A percentile compares a stretch with the other conserved stretches of the same genome.
These are phyloP conservation scores for Philopedon plagiatum DNA, from an alignment of 2,888 invertebrate genomes.

Conservation along the genomic window DNA sequence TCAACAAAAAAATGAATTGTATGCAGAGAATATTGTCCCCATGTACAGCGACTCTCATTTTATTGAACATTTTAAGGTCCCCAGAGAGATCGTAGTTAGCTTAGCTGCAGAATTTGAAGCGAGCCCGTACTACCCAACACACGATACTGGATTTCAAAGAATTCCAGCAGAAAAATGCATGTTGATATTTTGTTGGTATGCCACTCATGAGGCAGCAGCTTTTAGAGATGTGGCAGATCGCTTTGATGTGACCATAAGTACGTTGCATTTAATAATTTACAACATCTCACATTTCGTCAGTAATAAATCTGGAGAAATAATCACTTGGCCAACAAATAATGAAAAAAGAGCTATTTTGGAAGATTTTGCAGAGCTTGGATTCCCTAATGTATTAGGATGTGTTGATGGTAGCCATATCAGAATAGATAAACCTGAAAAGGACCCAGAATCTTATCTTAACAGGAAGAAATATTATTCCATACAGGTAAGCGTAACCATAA, in stretches of 20 bases:
- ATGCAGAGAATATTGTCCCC: slow-evolving; percentile 27
- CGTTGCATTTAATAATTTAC: slow-evolving; percentile 44
- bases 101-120: slow-evolving; percentile 33
- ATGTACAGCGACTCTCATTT: slow-evolving; percentile 28
- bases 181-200: slow-evolving; percentile 48
- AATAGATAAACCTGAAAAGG: slow-evolving; percentile 46
- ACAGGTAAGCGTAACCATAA: slow-evolving; percentile 20
- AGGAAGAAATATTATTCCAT: slow-evolving; percentile 48
- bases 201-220: slow-evolving; percentile 50
- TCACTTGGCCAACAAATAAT: slow-evolving; percentile 49
- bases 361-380: slow-evolving; percentile 42
- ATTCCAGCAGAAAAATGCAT: slow-evolving; percentile 27
- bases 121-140: slow-evolving; percentile 35
- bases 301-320: slow-evolving; percentile 46
- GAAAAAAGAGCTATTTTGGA: slow-evolving; percentile 45
- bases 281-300: slow-evolving; percentile 45
- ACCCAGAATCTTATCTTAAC: slow-evolving; percentile 51
- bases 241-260: slow-evolving; percentile 51
- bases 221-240: slow-evolving; percentile 53
- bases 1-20: slow-evolving; percentile 29
- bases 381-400: slow-evolving; percentile 41
- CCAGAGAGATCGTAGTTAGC: slow-evolving; percentile 18
- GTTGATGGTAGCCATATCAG: slow-evolving; percentile 50
- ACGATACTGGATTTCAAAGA: slow-evolving; percentile 31
- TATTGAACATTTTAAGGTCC: slow-evolving; percentile 37